phyloP scores from a whole-genome alignment of 2,113 vertebrate genomes.

The Columba janthina region DNA sequence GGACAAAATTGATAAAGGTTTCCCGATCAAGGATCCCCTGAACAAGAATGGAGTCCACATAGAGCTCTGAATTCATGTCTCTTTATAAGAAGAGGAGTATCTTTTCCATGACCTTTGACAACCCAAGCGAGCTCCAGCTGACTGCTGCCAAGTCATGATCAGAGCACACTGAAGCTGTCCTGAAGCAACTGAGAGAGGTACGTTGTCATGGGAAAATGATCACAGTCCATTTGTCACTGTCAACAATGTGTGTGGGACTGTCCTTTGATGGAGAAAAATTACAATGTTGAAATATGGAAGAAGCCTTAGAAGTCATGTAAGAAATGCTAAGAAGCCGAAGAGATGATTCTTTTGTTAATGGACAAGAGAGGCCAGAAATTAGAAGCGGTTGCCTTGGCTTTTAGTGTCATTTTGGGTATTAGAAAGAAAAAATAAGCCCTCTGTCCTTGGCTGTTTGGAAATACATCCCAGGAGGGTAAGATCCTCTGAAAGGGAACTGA shows the following conservation, averaged over 20 bases:
- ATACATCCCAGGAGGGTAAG: neutral
- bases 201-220: neutral
- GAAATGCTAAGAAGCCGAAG: neutral
- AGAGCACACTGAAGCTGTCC: neutral
- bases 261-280: neutral
- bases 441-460: constrained; percentile 4
- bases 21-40: neutral
- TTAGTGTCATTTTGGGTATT: neutral
- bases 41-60: neutral
- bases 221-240: neutral
- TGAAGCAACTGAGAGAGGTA: neutral
- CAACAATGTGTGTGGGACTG: neutral
- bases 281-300: neutral
- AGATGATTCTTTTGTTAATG: neutral
- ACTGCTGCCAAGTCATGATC: neutral
- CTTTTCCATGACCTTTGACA: neutral
- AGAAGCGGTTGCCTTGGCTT: neutral
- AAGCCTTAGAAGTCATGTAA: neutral
- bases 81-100: neutral
- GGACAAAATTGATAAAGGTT: neutral
- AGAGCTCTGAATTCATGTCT: neutral
- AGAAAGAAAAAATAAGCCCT: neutral
- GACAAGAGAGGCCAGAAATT: neutral
- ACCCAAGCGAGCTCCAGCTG: neutral
- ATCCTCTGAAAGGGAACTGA: constrained; percentile 24